Evolutionary conservation across 1,140 invertebrate species (phyloP), one percentile per base, ranked within the genome.

Genomic region (Papilio helenus): DNA sequence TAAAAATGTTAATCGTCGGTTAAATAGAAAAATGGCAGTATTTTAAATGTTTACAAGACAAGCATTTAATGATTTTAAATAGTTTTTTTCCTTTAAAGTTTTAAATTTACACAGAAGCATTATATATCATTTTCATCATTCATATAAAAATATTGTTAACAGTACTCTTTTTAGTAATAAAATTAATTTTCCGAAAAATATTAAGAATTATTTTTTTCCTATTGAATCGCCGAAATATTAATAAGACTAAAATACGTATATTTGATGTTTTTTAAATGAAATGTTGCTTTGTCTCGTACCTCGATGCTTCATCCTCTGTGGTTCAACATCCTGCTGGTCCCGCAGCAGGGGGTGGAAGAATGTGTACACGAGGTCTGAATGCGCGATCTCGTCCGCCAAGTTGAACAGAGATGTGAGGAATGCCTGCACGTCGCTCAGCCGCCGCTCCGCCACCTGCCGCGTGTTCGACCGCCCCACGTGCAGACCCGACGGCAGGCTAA

Each of bases 321-420:
- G 94, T 79, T 95, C 97, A 46, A 97, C 96, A 88, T 98, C 98
- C 94, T 99, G 97, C 92, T 98, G 97, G 90, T 98, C 99, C 83
- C 99, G 94, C 72, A 99, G 93, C 81, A 99, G 92, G 12, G 99
- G 98, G 96, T 99, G 99, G 92, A 99, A 99, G 95, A 99, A 99
- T 1, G 99, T 99, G 91, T 99, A 99, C 9, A 99, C 98, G 46
- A 99, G 95, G 94, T 99, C 98, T 46, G 98, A 99, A 95, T 99
- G 98, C 0, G 98, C 97, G 85, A 99, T 98, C 95, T 99, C 99
- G 86, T 98, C 97, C 14, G 98, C 97, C 88, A 98, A 96, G 87
- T 96, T 95, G 94, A 99, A 98, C 55, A 99, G 95, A 0, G 97
- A 97, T 55, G 96, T 95, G 2, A 99, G 95, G 94, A 99, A 99